Conservation (phyloP, 2,888 invertebrate genomes). For the Geotrupes spiniger region DNA sequence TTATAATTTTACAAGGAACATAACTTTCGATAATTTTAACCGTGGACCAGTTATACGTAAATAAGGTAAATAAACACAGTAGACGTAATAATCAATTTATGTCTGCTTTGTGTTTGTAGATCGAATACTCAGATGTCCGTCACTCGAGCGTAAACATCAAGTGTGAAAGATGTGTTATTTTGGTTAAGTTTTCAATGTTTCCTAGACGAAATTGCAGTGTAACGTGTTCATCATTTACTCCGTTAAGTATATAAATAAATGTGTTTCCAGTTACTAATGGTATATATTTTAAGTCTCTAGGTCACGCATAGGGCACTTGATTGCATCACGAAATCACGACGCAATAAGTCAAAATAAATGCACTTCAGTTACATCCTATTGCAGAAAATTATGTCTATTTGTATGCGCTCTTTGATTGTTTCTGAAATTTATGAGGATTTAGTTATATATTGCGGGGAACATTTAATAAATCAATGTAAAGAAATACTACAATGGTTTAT, state of each 20-base stretch:
- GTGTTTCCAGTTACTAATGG: background rate
- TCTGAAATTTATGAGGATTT: too few relatives aligned
- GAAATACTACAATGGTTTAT: too few relatives aligned
- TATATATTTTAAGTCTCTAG: background rate
- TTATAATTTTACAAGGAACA: conserved; percentile 1
- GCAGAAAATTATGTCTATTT: too few relatives aligned
- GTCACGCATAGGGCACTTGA: background rate
- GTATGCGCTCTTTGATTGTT: too few relatives aligned
- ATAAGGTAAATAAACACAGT: conserved; percentile 21
- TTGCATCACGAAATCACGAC: too few relatives aligned
- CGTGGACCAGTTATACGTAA: conserved; percentile 5
- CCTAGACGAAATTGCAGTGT: conserved; percentile 5
- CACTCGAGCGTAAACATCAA: conserved; percentile 24
- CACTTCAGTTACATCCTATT: too few relatives aligned
- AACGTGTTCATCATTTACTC: background rate
- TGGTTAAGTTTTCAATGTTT: conserved; percentile 15
- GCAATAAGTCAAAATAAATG: too few relatives aligned
- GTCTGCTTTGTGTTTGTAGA: conserved; percentile 19
- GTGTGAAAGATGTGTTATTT: conserved; percentile 27
- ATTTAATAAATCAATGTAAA: too few relatives aligned
- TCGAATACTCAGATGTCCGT: conserved; percentile 24
- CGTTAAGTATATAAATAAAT: conserved; percentile 3
- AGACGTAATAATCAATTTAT: conserved; percentile 24
- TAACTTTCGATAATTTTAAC: background rate
- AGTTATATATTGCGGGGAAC: too few relatives aligned